These are phyloP conservation scores for Microctenopoma steveboyesi DNA, from an alignment of 2,797 vertebrate species.

Conservation along the genomic window DNA sequence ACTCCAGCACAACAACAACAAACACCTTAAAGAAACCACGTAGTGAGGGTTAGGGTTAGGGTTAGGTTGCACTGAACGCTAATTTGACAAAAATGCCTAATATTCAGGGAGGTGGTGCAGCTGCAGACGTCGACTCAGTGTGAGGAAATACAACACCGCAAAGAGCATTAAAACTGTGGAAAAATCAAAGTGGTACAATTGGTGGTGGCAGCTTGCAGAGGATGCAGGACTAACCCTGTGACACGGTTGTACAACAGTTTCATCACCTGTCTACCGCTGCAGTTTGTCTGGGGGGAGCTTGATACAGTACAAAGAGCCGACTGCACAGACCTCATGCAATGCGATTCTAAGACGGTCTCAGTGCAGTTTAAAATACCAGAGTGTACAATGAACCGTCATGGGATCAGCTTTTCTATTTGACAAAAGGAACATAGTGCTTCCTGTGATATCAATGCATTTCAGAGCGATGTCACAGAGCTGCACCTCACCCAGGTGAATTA, in stretches of 20 bases:
- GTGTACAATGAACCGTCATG: background rate
- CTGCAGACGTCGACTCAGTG: background rate
- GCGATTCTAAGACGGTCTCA: background rate
- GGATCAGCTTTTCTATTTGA: background rate
- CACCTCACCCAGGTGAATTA: constrained; percentile 47
- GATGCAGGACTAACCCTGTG: constrained; percentile 28
- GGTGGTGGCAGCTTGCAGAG: constrained; percentile 25
- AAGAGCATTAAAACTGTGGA: constrained; percentile 14
- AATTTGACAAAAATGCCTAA: background rate
- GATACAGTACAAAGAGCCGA: background rate
- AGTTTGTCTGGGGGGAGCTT: background rate
- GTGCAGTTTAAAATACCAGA: constrained; percentile 19
- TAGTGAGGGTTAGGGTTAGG: background rate
- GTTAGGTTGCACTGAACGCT: background rate
- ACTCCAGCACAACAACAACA: background rate
- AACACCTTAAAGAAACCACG: background rate
- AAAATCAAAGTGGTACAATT: constrained; percentile 14
- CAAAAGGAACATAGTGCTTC: background rate
- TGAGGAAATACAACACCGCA: background rate
- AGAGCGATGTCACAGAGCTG: background rate
- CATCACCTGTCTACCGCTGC: constrained; percentile 16
- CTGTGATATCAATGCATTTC: constrained; percentile 5
- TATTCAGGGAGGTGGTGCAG: background rate
- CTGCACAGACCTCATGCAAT: constrained; percentile 3
- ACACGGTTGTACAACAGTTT: constrained; percentile 18